These are phyloP conservation scores for Muscidifurax raptorellus DNA, from an alignment of 1,140 invertebrate genomes.

Conservation along the genomic window DNA sequence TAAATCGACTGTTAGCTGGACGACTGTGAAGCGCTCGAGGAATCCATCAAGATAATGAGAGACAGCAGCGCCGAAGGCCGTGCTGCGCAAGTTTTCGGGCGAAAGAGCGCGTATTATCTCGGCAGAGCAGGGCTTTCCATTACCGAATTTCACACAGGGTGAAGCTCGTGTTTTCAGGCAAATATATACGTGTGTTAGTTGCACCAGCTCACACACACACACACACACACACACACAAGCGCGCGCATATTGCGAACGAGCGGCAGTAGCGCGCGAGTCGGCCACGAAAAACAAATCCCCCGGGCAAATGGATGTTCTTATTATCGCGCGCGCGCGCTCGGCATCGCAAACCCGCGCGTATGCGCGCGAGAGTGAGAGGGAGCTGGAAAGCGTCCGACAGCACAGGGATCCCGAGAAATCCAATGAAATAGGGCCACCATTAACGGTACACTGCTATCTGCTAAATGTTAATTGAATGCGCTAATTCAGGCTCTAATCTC, in stretches of 20 bases:
- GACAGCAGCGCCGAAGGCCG: not conserved
- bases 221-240: not conserved
- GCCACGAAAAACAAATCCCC: constrained; percentile 46
- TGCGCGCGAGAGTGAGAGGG: not conserved
- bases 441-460: constrained; percentile 56
- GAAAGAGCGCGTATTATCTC: constrained; percentile 33
- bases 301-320: constrained; percentile 49
- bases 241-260: not conserved
- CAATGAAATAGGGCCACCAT: constrained; percentile 66
- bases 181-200: constrained; percentile 2
- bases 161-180: constrained; percentile 10
- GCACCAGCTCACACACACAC: not conserved
- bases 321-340: constrained; percentile 42
- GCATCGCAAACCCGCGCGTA: not conserved
- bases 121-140: constrained; percentile 4
- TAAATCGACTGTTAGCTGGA: no score
- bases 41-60: not conserved
- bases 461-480: constrained; percentile 73
- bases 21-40: no score
- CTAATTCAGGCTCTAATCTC: constrained; percentile 70
- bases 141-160: constrained; percentile 27
- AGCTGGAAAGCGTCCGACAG: not conserved
- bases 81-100: not conserved
- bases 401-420: constrained; percentile 59
- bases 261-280: not conserved